These are phyloP conservation scores for Chrysolina haemoptera DNA, from an alignment of 2,888 invertebrate genomes.

Conservation along the genomic window DNA sequence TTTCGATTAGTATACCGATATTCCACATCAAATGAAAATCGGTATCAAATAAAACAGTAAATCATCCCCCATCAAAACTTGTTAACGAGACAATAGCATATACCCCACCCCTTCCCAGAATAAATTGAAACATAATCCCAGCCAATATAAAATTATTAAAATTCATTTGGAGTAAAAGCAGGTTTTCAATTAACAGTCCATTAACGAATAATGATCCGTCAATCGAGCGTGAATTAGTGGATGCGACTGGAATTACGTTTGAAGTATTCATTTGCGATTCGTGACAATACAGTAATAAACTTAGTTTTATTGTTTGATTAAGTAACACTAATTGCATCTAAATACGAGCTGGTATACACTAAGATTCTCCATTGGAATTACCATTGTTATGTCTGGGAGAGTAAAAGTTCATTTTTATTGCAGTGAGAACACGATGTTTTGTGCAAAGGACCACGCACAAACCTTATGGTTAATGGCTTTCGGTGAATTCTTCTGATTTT, in stretches of 20 bases:
- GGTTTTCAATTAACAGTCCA: constrained; percentile 51
- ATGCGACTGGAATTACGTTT: constrained; percentile 50
- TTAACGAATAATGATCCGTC: constrained; percentile 53
- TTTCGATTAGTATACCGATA: too few species aligned
- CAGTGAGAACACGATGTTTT: not conserved
- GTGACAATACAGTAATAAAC: constrained; percentile 50
- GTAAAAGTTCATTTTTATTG: constrained; percentile 2
- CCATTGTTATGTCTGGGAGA: constrained; percentile 11
- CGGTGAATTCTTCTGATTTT: too few species aligned
- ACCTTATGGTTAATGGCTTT: too few species aligned
- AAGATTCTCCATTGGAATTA: constrained; percentile 24
- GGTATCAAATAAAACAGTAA: not conserved
- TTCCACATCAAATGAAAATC: not conserved
- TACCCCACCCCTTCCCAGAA: not conserved
- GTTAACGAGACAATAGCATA: constrained; percentile 4
- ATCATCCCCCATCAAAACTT: not conserved
- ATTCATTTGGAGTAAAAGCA: constrained; percentile 40
- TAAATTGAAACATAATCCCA: constrained; percentile 31
- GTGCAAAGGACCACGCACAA: not conserved
- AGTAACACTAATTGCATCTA: constrained; percentile 40
- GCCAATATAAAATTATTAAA: constrained; percentile 41
- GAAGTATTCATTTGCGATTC: constrained; percentile 49
- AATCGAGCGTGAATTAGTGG: constrained; percentile 49
- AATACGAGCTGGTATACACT: constrained; percentile 20
- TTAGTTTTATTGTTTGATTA: constrained; percentile 48